Evolutionary conservation across 2,113 vertebrate genomes (phyloP), one percentile per base, ranked within the genome.

Genomic region (Ranitomeya variabilis): DNA sequence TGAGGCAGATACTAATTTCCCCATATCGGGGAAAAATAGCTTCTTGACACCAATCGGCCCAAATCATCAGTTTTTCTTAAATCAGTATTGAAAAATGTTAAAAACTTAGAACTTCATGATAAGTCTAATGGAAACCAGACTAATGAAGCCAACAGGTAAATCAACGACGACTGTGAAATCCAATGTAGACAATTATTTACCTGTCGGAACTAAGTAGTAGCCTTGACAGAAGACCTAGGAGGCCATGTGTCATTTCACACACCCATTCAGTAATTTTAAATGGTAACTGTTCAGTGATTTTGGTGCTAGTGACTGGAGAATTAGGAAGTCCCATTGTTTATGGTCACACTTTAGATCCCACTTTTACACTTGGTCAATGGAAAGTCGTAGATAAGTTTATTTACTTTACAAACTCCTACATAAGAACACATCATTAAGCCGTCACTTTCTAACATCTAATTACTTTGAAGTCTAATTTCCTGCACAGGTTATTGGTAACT

Each of bases 401-500:
- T 88, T 88, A 83, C 80, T 69, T 83, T 77, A 83, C 87, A 52
- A 31, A 81, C 31, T 57, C 4, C 26, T 87, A 82, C 78, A 87
- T 86, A 37, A 19, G n/a, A 79, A 52, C 51, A 54, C 31, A 78
- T 7, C 82, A 71, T 69, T 31, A 89, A 37, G 64, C 85, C 69
- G 80, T 19, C 71, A 69, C 60, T 0, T 52, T 57, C 64, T 18
- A 11, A 83, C 54, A 86, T 31, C 31, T 81, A 31, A 81, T 45
- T 76, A 71, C 90, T 83, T 90, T 93, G 91, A 89, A 89, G 90
- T 74, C 21, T 76, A 51, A 74, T 62, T 10, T 23, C 21, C 16
- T 69, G 87, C 64, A n/a, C 45, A 45, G 0, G 11, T 13, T 51
- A 66, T 76, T 66, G 86, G 80, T 81, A 64, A 78, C 81, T 23